A percentile compares a stretch with the other conserved stretches of the same genome.
These are phyloP conservation scores for Brachyptera putata DNA, from an alignment of 2,888 invertebrate genomes.

Conservation along the genomic window DNA sequence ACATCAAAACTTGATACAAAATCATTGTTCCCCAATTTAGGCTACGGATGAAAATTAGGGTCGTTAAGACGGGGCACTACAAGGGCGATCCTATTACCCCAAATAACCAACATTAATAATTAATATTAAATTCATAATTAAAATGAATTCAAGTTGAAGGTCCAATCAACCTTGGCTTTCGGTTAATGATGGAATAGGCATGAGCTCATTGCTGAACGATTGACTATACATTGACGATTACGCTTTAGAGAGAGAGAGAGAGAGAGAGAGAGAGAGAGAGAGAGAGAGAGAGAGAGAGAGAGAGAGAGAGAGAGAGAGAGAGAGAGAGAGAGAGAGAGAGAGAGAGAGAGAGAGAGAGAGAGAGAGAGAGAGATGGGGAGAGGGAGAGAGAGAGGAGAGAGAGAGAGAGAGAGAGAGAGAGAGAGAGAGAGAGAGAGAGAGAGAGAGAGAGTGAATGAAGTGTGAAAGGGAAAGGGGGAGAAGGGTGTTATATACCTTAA, in stretches of 20 bases:
- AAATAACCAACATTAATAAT: no score
- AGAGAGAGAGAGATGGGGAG: slow-evolving; percentile 26
- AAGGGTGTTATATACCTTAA: not conserved
- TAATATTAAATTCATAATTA: no score
- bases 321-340: slow-evolving; percentile 1
- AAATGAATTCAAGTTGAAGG: not conserved
- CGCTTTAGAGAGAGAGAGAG: slow-evolving; percentile 28
- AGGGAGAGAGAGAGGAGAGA: slow-evolving; percentile 34
- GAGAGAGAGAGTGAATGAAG: slow-evolving; percentile 18
- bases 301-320: no score
- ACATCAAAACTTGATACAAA: no score
- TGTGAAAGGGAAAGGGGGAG: not conserved
- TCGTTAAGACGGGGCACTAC: no score
- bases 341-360: not conserved
- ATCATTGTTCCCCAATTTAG: no score
- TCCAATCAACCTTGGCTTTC: slow-evolving; percentile 2
- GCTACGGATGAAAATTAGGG: no score
- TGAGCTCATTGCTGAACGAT: slow-evolving; percentile 12
- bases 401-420: slow-evolving; percentile 36
- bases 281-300: slow-evolving; percentile 34
- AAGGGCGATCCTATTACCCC: no score
- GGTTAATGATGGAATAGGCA: not conserved
- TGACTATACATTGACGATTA: slow-evolving; percentile 7
- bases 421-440: no score
- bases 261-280: slow-evolving; percentile 37